Evolutionary conservation across 2,888 invertebrate genomes (phyloP), one percentile per base, ranked within the genome.

Genomic region (Tholera decimalis): DNA sequence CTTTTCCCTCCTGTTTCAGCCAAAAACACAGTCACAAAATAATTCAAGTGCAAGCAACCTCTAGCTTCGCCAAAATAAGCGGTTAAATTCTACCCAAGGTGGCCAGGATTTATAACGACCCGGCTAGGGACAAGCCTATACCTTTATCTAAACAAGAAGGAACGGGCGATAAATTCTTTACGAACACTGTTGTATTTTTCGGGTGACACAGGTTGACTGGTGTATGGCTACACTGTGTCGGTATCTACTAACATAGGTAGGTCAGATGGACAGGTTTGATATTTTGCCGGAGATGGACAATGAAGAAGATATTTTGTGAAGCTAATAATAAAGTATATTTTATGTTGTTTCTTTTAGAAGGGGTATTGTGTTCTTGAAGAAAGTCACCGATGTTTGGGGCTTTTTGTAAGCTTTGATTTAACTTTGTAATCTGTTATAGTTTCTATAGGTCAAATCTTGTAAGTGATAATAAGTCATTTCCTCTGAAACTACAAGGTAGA

Each of bases 121-220:
- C 71, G 59, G 20, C 51, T 8, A 13, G 65, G 63, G 79, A 71
- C 67, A 67, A 43, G 47, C 58, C 54, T 65, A 53, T n/a, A 26
- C 54, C 46, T 64, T 56, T 57, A 75, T 58, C 54, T 79, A 82
- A 75, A 72, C 49, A 41, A 79, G 55, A 49, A 60, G 77, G 55
- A 54, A 65, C 39, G 33, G 54, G 73, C 80, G 77, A 76, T 82
- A 79, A 78, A 79, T 75, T 78, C 58, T 70, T 74, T 81, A 74
- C 43, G 30, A 59, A 53, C 26, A 44, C 61, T 63, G 44, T 58
- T 57, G 57, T 69, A 69, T 78, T 71, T 78, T 69, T 60, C 44
- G 54, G 30, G 63, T 44, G 71, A 79, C 75, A 62, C 26, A 60
- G 58, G 61, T 74, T 26, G 44, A 63, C 30, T 64, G 35, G 26